Conservation (phyloP, 2,888 invertebrate genomes). For the Catotricha subobsoleta region DNA sequence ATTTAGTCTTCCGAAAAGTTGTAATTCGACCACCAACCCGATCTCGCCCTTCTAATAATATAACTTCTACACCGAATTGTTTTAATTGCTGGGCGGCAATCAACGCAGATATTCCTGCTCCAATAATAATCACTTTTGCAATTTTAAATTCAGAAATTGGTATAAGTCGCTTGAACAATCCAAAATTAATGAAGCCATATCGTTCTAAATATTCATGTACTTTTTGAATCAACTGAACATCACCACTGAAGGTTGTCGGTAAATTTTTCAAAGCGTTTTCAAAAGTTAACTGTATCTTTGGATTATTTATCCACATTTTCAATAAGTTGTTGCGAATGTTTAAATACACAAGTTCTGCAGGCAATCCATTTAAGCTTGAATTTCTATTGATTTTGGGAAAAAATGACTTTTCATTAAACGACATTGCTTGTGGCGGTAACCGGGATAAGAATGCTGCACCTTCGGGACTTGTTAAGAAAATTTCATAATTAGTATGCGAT, state of each 20-base stretch:
- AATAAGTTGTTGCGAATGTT: slow-evolving; percentile 80
- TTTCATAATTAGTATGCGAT: too few species aligned
- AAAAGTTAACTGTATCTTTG: slow-evolving; percentile 73
- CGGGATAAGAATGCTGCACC: too few species aligned
- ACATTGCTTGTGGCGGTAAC: too few species aligned
- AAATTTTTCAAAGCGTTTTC: slow-evolving; percentile 67
- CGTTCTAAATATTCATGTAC: slow-evolving; percentile 84
- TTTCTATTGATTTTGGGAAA: slow-evolving; percentile 81
- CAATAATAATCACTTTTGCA: slow-evolving; percentile 48
- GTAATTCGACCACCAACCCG: slow-evolving; percentile 93
- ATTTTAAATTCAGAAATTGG: slow-evolving; percentile 46
- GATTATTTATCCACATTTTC: slow-evolving; percentile 91
- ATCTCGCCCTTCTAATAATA: slow-evolving; percentile 73
- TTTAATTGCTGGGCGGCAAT: slow-evolving; percentile 88
- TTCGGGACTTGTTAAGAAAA: too few species aligned
- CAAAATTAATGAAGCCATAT: slow-evolving; percentile 95
- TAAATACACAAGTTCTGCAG: slow-evolving; percentile 72
- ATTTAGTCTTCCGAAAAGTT: slow-evolving; percentile 62
- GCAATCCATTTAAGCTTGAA: slow-evolving; percentile 58
- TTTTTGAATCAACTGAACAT: slow-evolving; percentile 62
- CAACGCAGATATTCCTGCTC: slow-evolving; percentile 72
- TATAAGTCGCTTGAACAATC: slow-evolving; percentile 76
- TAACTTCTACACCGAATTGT: slow-evolving; percentile 91
- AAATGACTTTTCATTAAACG: too few species aligned
- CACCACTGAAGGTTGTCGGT: slow-evolving; percentile 83